Evolutionary conservation across 2,888 invertebrate species (phyloP), one percentile per base, ranked within the genome.

Genomic region (Limnephilus marmoratus): DNA sequence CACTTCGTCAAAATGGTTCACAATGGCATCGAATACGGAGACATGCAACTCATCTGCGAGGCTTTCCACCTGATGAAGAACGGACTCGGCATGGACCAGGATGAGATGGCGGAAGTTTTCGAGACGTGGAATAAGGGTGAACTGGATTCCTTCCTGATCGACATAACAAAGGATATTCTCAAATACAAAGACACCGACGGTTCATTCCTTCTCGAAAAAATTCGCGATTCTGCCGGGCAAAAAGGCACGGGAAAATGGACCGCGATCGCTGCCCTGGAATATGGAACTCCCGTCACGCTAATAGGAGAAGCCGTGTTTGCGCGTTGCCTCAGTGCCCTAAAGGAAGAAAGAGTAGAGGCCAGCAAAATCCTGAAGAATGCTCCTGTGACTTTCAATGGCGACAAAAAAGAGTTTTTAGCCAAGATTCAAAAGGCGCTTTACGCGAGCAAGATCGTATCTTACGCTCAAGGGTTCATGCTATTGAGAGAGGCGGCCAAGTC

Each of bases 161-260:
- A 99, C 96, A 99, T 99, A 94, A 99, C 99, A 0, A 97, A 98
- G 91, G 98, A 99, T 94, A 99, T 99, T 94, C 96, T 99, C 92
- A 97, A 97, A 94, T 99, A 97, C 95, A 98, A 98, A 94, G 99
- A 99, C 94, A 94, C 95, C 0, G 97, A 98, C 95, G 98, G 97
- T 81, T 96, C 97, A 92, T 97, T 97, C 94, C 96, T 99, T 86
- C 96, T 99, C 93, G 98, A 99, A 81, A 98, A 99, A 95, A 99
- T 99, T 94, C 97, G 98, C 12, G 99, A 99, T 95, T 97, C 98
- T 0, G 99, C 99, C 9, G 99, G 99, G 0, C 98, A 99, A 96
- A 99, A 99, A 95, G 99, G 99, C 90, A 99, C 99, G 0, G 99
- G 99, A 91, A 99, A 99, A 95, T 99, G 99, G 99, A 99, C 99